Conservation (phyloP, 92 coral and sea anemone species). For the Blastomussa wellsi region DNA sequence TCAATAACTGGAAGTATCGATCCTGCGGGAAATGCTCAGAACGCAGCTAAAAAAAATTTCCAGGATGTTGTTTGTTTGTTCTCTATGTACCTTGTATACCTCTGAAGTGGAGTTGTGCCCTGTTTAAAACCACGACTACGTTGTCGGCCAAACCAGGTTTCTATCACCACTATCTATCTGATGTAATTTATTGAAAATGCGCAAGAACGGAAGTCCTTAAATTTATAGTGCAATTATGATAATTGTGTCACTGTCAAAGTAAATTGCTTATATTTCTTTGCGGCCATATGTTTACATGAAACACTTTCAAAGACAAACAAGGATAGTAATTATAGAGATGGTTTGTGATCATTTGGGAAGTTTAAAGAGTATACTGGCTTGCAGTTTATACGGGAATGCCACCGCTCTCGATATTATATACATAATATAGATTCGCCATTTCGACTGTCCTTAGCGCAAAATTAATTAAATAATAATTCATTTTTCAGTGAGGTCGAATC, state of each 20-base stretch:
- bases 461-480: too few species aligned
- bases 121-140: neutral
- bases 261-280: neutral
- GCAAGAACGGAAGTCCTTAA: neutral
- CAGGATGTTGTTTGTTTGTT: neutral
- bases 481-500: neutral
- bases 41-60: neutral
- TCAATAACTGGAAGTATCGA: neutral
- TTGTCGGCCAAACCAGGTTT: neutral
- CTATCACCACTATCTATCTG: neutral
- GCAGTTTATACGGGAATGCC: neutral
- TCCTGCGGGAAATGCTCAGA: neutral
- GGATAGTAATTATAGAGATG: neutral
- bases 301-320: neutral
- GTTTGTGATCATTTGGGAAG: neutral
- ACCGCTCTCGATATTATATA: neutral
- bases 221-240: neutral
- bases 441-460: too few species aligned
- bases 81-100: neutral
- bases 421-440: too few species aligned
- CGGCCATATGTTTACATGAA: neutral
- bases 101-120: neutral
- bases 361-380: neutral
- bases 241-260: neutral
- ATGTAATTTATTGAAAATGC: neutral